phyloP scores from a whole-genome alignment of 2,113 vertebrate species.

The Brachionichthys hirsutus region DNA sequence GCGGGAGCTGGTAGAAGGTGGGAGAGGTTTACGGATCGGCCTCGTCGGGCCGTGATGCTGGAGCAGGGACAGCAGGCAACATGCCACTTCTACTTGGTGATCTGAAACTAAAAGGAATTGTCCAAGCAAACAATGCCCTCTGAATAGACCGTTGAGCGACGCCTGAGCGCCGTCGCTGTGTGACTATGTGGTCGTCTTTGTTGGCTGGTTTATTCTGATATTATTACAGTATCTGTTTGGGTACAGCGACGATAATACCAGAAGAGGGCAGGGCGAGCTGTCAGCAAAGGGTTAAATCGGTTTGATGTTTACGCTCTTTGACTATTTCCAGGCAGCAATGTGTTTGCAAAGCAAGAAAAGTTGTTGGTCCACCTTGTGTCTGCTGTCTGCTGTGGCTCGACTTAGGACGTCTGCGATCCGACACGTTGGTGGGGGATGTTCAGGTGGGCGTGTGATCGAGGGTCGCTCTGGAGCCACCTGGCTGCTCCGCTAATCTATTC shows the following conservation, averaged over 20 bases:
- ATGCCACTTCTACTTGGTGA: conserved; percentile 6
- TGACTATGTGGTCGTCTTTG: conserved; percentile 17
- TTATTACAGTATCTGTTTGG: conserved; percentile 3
- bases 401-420: conserved; percentile 1
- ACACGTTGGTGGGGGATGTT: neutral
- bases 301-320: conserved; percentile 49
- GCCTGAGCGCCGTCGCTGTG: conserved; percentile 6
- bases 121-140: too few species aligned
- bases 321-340: conserved; percentile 4
- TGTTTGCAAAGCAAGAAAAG: neutral
- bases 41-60: conserved; percentile 7
- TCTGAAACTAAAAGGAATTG: neutral
- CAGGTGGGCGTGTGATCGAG: conserved; percentile 46
- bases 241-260: conserved; percentile 27
- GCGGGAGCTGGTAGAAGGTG: conserved; percentile 3
- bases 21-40: conserved; percentile 6
- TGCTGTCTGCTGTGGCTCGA: neutral
- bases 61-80: conserved; percentile 3
- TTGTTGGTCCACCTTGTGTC: neutral
- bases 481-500: conserved; percentile 57
- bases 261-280: conserved; percentile 19
- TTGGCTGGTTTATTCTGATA: conserved; percentile 6
- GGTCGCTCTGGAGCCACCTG: conserved; percentile 59
- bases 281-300: conserved; percentile 48
- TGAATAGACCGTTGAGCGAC: neutral